Evolutionary conservation across 2,113 vertebrate species (phyloP).

Genomic region (Leptosomus discolor): DNA sequence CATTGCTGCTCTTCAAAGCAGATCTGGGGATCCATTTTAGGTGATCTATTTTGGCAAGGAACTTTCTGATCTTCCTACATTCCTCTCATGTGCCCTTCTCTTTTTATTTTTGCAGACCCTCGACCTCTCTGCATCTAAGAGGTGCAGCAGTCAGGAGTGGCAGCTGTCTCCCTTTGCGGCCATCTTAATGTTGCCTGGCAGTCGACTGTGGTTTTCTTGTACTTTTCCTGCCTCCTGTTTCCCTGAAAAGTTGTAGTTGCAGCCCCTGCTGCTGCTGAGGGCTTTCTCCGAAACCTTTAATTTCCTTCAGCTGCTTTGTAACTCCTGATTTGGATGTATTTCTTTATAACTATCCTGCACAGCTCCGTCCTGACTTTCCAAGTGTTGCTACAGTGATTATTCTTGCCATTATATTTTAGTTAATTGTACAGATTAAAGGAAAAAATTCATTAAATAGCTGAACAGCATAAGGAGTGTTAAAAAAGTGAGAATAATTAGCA

Average conservation of each 20-base stretch:
- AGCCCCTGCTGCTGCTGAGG: not conserved
- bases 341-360: not conserved
- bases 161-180: not conserved
- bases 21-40: not conserved
- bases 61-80: not conserved
- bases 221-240: not conserved
- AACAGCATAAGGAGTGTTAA: constrained; percentile 9
- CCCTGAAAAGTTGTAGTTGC: not conserved
- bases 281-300: not conserved
- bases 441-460: not conserved
- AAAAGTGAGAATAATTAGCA: constrained; percentile 40
- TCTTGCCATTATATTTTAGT: not conserved
- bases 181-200: not conserved
- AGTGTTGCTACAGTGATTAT: not conserved
- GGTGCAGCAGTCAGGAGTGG: not conserved
- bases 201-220: not conserved
- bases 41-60: not conserved
- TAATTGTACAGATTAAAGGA: constrained; percentile 33
- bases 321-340: not conserved
- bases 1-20: not conserved
- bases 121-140: not conserved
- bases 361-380: not conserved
- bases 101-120: not conserved
- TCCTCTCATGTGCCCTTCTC: not conserved
- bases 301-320: not conserved